Base-by-base conservation (phyloP, 1,140 invertebrate species). In the Drosophila tani region DNA sequence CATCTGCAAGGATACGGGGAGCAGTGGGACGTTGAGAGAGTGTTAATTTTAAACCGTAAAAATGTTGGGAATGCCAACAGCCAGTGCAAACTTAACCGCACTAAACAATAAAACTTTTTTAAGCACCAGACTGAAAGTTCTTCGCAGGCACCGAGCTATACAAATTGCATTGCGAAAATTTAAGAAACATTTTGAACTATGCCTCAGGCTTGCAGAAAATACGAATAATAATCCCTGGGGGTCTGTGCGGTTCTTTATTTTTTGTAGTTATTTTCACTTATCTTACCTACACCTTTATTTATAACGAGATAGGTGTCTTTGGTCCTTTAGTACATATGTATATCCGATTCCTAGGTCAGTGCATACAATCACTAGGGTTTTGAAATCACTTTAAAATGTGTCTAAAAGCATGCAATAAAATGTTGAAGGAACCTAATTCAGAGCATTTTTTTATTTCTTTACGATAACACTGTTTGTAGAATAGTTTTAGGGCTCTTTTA, bases 1-100 rank as follows among this genome's bases (percentile, higher is more conserved):
- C 93, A 90, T 94, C 94, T 94, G 91, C 35, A 38, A 73, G 55
- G n/a, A 66, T 17, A 62, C 40, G 35, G 50, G 12, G 41, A 46
- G 14, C 9, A 70, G 57, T 40, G 45, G 53, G n/a, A 62, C 27
- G 43, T 17, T 71, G 45, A 64, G 46, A 63, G 78, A 60, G 71
- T 85, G 81, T 83, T 83, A 79, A 79, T 79, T 83, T 75, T 70
- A 70, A 51, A 62, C 49, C 75, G 82, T 83, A 75, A 81, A 81
- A 83, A 57, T 73, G 45, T 17, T 32, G 32, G 46, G 58, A 62
- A 55, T 56, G 59, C 47, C 14, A 21, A 29, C 43, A n/a, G 29
- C 43, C 40, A 57, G 19, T 62, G 19, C 64, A 55, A 77, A 40
- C 57, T 77, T 50, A 70, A 74, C 47, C 67, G 70, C 70, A 62